Base-by-base conservation (phyloP, 2,888 invertebrate species). In the Omphaloscelis lunosa region DNA sequence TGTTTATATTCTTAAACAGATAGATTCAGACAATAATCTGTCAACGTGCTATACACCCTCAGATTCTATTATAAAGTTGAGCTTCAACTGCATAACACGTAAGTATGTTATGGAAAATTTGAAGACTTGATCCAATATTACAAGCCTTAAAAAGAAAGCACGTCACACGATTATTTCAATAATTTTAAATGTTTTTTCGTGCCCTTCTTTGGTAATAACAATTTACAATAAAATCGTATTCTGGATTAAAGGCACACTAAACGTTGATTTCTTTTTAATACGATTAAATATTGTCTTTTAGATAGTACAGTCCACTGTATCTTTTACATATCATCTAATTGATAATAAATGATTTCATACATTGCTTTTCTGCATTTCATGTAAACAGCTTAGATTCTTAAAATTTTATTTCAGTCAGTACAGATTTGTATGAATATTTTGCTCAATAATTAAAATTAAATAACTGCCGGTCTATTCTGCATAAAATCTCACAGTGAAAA, bases 121-220 rank as follows among this genome's bases (percentile, higher is more conserved):
- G 0, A 65, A 23, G 17, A 23, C 41, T n/a, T n/a, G 2, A 29
- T 34, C 2, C 61, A 68, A 51, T 34, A 41, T 29, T 51, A 11
- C 20, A 34, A 68, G 20, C 20, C 34, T 7, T 51, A 58, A 34
- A 59, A 58, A 17, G 45, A 29, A 20, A 56, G 23, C 15, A n/a
- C 34, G 39, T 61, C 65, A 51, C 48, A 59, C 41, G 20, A 34
- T 63, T 59, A 29, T 53, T 45, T 69, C 9, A 69, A 53, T 53
- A 66, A 29, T 9, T 20, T 53, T 41, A 17, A 29, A 66, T 17
- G 5, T 6, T 0, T 29, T n/a, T 20, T n/a, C 59, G 11, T 8
- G 8, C n/a, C 53, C 65, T 75, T 56, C n/a, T 59, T 75, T 81
- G 23, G 45, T 59, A 61, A 66, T 29, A 80, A 39, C 9, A 39